Evolutionary conservation across 2,797 vertebrate species (phyloP).

Genomic region (Pangasius mekongensis): DNA sequence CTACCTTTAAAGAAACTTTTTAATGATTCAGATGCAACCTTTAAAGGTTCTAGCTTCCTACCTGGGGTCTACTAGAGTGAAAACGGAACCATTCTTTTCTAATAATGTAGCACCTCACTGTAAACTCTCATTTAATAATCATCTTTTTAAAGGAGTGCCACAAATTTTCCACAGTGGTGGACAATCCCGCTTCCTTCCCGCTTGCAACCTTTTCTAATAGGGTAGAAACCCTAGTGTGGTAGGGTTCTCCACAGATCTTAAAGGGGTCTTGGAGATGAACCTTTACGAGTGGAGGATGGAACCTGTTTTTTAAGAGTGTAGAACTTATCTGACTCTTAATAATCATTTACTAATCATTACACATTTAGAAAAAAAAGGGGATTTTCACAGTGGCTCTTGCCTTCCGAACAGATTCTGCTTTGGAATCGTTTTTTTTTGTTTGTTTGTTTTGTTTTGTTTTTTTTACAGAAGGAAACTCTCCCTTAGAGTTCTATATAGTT

Average conservation of each 20-base stretch:
- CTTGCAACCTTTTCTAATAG: background rate
- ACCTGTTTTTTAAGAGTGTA: background rate
- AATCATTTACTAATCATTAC: background rate
- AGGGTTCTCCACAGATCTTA: background rate
- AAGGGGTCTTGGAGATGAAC: background rate
- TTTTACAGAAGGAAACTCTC: background rate
- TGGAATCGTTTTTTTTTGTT: no score
- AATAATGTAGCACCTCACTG: background rate
- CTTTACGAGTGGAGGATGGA: background rate
- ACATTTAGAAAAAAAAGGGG: background rate
- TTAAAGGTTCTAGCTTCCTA: background rate
- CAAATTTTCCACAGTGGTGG: background rate
- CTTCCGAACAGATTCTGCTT: background rate
- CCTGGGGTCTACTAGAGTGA: background rate
- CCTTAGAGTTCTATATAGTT: background rate
- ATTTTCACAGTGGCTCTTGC: background rate
- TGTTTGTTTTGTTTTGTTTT: no score
- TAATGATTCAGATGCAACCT: background rate
- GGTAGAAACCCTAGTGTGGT: background rate
- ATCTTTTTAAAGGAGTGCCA: background rate
- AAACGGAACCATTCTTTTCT: background rate
- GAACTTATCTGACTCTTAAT: background rate
- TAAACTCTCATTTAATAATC: background rate
- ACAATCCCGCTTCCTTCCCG: background rate
- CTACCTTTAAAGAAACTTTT: background rate